These are phyloP conservation scores for Xestoiulus laeticollis DNA, from an alignment of 2,888 invertebrate species.

Conservation along the genomic window DNA sequence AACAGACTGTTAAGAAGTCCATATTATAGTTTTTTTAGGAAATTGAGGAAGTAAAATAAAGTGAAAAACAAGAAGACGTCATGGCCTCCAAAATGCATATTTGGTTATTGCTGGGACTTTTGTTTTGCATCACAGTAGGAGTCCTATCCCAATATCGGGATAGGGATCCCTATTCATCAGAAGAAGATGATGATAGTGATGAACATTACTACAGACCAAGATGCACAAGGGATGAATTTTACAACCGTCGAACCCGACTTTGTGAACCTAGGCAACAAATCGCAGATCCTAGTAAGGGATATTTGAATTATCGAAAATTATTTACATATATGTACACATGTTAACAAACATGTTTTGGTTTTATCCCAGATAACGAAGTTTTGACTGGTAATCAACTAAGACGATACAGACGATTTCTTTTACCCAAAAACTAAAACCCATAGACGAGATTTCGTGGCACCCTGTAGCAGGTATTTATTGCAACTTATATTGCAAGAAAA, in stretches of 20 bases:
- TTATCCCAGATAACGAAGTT: neutral
- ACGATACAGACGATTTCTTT: neutral
- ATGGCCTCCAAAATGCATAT: conserved; percentile 4
- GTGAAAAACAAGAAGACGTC: neutral
- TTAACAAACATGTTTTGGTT: too few species aligned
- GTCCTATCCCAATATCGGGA: neutral
- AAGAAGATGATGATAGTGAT: conserved; percentile 18
- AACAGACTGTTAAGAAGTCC: too few species aligned
- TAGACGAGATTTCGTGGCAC: too few species aligned
- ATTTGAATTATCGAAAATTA: too few species aligned
- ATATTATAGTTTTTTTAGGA: neutral
- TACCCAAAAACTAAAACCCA: too few species aligned
- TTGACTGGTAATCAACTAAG: neutral
- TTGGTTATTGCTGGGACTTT: neutral
- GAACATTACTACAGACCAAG: neutral
- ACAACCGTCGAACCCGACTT: neutral
- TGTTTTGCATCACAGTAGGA: neutral
- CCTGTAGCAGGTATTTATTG: too few species aligned
- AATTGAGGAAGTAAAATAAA: too few species aligned
- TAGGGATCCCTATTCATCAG: neutral
- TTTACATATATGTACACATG: too few species aligned
- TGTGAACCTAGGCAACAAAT: neutral
- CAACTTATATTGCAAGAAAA: too few species aligned
- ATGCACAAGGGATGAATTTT: neutral
- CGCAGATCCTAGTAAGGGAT: neutral